These are phyloP conservation scores for Tuta absoluta DNA, from an alignment of 2,888 invertebrate species.

Conservation along the genomic window DNA sequence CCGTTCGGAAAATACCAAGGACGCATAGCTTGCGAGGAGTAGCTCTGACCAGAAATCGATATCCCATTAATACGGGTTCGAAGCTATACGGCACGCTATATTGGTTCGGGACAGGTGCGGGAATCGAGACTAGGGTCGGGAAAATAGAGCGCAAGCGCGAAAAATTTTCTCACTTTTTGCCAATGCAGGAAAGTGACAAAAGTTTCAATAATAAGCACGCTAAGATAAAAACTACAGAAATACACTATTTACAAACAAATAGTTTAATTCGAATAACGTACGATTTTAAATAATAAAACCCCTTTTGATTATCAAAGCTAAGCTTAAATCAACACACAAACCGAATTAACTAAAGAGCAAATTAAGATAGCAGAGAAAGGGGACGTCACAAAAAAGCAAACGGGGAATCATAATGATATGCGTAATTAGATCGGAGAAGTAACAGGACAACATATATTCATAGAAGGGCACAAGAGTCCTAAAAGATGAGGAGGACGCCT, in stretches of 20 bases:
- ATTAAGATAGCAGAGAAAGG: neutral
- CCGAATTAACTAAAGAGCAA: neutral
- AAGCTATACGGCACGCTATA: constrained; percentile 68
- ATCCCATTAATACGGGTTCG: constrained; percentile 70
- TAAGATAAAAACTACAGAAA: neutral
- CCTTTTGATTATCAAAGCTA: neutral
- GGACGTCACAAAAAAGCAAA: constrained; percentile 34
- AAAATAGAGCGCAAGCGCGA: constrained; percentile 63
- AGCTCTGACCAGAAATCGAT: constrained; percentile 77
- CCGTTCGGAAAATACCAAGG: constrained; percentile 80
- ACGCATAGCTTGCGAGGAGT: constrained; percentile 64
- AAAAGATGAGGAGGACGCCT: constrained; percentile 34
- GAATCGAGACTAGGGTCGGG: constrained; percentile 51
- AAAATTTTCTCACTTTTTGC: constrained; percentile 26
- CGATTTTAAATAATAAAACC: neutral
- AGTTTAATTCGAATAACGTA: no score
- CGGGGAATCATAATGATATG: constrained; percentile 70
- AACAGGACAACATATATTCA: constrained; percentile 74
- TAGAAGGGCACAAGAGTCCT: constrained; percentile 45
- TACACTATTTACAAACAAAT: no score
- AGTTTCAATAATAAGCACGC: neutral
- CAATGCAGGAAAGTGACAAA: neutral
- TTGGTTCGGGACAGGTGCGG: constrained; percentile 64
- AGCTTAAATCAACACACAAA: neutral
- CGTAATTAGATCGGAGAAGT: constrained; percentile 80